A percentile compares a stretch with the other conserved stretches of the same genome.
These are phyloP conservation scores for Stichodactyla mertensii DNA, from an alignment of 64 coral and sea anemone genomes.

Conservation along the genomic window DNA sequence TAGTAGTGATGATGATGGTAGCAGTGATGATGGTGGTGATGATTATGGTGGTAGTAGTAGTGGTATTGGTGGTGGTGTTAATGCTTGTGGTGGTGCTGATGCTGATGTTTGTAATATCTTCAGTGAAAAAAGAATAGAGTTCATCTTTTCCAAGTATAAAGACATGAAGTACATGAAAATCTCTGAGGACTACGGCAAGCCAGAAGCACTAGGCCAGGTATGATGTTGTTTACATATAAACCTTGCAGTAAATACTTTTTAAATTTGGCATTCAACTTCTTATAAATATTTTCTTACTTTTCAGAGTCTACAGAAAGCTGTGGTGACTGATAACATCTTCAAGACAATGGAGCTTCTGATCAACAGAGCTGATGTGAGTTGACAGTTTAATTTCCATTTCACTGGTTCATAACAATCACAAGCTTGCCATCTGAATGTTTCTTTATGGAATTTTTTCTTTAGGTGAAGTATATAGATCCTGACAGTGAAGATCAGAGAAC, in stretches of 20 bases:
- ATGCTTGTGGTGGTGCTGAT: too few species aligned
- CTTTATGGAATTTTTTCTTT: not conserved
- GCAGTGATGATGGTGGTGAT: too few species aligned
- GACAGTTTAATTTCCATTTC: not conserved
- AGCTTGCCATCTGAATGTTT: not conserved
- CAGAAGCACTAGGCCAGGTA: slow-evolving; percentile 76
- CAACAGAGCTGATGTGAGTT: slow-evolving; percentile 83
- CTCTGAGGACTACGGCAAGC: slow-evolving; percentile 61
- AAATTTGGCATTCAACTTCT: not conserved
- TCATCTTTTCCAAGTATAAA: slow-evolving; percentile 82
- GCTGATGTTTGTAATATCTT: not conserved
- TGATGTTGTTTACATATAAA: not conserved
- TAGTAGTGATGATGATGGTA: too few species aligned
- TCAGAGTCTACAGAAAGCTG: slow-evolving; percentile 47
- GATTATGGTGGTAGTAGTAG: too few species aligned
- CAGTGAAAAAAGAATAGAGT: slow-evolving; percentile 74
- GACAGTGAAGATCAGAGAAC: slow-evolving; percentile 66
- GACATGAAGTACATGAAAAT: slow-evolving; percentile 84
- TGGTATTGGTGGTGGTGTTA: too few species aligned
- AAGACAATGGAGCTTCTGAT: slow-evolving; percentile 88
- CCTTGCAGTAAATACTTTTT: not conserved
- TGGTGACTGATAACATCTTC: slow-evolving; percentile 72
- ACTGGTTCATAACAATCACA: too few species aligned
- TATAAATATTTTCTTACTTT: not conserved
- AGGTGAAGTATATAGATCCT: slow-evolving; percentile 65